Evolutionary conservation across 2,888 invertebrate species (phyloP).

Genomic region (Tenthredo notha): DNA sequence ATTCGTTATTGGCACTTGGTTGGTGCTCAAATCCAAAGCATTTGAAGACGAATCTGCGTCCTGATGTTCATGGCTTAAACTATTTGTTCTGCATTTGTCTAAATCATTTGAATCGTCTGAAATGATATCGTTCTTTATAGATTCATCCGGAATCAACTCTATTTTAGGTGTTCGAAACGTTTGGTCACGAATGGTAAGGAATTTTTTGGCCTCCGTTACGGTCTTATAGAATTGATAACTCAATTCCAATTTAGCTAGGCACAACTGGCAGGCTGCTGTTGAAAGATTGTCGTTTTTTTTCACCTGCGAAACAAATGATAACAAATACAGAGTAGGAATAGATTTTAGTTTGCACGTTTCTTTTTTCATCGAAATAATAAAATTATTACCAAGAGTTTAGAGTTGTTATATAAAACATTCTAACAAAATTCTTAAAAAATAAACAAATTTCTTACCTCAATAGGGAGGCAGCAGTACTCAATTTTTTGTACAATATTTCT

Average conservation of each 20-base stretch:
- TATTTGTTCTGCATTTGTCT: neutral
- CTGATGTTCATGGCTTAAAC: neutral
- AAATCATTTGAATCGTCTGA: neutral
- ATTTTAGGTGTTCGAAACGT: too few species aligned
- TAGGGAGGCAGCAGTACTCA: neutral
- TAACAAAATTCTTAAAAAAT: neutral
- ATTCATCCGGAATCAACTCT: neutral
- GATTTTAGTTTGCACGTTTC: neutral
- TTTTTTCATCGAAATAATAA: neutral
- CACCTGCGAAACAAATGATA: constrained; percentile 45
- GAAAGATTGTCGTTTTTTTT: constrained; percentile 41
- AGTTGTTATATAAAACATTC: neutral
- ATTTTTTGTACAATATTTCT: constrained; percentile 1
- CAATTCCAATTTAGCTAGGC: constrained; percentile 51
- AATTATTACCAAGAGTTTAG: neutral
- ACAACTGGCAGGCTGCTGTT: constrained; percentile 53
- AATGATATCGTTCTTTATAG: neutral
- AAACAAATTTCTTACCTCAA: neutral
- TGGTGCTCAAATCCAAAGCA: neutral
- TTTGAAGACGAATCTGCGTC: neutral
- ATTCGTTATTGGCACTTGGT: neutral
- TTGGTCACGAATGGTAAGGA: neutral
- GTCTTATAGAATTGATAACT: constrained; percentile 55
- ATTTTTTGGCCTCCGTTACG: constrained; percentile 48
- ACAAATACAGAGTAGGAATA: neutral